phyloP scores from a whole-genome alignment of 2,113 vertebrate species.

The Pimephales promelas region DNA sequence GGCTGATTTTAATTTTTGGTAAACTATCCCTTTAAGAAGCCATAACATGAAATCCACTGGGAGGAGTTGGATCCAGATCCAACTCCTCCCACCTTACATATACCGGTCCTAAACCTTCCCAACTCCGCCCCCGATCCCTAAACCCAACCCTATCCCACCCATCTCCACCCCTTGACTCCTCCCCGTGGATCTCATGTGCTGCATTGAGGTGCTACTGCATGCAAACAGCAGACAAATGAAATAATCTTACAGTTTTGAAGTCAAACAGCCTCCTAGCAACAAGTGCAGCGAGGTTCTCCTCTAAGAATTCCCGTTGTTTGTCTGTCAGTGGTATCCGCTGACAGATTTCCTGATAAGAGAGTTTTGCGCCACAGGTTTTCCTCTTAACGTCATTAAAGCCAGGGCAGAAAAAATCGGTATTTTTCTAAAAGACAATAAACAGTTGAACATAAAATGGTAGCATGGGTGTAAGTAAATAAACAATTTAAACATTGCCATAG shows the following conservation, averaged over 20 bases:
- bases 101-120: too few relatives aligned
- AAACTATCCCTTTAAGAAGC: too few relatives aligned
- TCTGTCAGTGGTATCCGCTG: conserved; percentile 22
- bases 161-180: too few relatives aligned
- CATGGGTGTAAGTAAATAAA: background rate
- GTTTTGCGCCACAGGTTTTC: conserved; percentile 11
- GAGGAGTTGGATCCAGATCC: too few relatives aligned
- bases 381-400: background rate
- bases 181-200: too few relatives aligned
- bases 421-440: conserved; percentile 40
- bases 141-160: too few relatives aligned
- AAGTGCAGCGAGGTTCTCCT: conserved; percentile 39
- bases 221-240: background rate
- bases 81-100: too few relatives aligned
- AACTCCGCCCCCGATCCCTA: too few relatives aligned
- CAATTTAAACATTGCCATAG: background rate
- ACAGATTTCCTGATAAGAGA: conserved; percentile 46
- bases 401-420: conserved; percentile 48
- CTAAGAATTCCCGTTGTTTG: conserved; percentile 31
- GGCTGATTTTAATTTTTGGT: too few relatives aligned
- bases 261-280: conserved; percentile 44
- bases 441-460: background rate
- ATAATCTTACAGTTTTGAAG: conserved; percentile 41
- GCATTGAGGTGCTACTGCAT: too few relatives aligned
- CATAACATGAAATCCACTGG: too few relatives aligned